Base-by-base conservation (phyloP, 2,888 invertebrate species). In the Tetragnatha montana region DNA sequence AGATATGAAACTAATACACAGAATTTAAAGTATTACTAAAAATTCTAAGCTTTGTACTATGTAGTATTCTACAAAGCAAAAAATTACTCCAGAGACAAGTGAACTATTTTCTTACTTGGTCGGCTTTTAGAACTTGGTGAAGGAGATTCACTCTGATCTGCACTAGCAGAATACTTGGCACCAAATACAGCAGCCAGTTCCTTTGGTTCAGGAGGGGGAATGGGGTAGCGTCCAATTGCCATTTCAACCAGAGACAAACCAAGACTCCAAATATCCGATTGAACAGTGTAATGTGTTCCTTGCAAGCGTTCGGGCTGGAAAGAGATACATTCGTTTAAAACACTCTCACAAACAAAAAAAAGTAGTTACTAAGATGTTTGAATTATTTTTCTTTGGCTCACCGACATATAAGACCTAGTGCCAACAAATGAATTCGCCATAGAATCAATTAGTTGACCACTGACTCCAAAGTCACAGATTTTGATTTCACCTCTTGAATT, bases 341-440 rank as follows among this genome's bases (percentile, higher is more conserved):
- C 22, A 70, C n/a, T 17, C 6, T 14, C 19, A 35, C 10, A 47
- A 35, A 10, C 69, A 10, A 14, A 12, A 69, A 81, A n/a, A 19
- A 68, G 21, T 60, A 17, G 60, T 17, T 60, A 17, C 60, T 22
- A 22, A 81, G 8, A 47, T 35, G 2, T 4, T 2, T n/a, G 6
- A 19, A 69, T 49, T 49, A 76, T 60, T 17, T 17, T 60, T 12
- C 60, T 60, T 60, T 22, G 89, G 95, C 98, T 95, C 94, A 99
- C 99, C 94, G 99, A 99, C 99, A 99, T 99, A 93, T 99, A 99
- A 93, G 99, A 99, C 93, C 99, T 95, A 0, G 99, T 99, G 71
- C 99, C 99, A 17, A 99, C 99, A 95, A 99, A 99, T 0, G 99
- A 99, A 94, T 99, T 99, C 17, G 99, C 99, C 99, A 99, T 99